Evolutionary conservation across 2,797 vertebrate genomes (phyloP), one percentile per base, ranked within the genome.

Genomic region (Nyctalus aviator): DNA sequence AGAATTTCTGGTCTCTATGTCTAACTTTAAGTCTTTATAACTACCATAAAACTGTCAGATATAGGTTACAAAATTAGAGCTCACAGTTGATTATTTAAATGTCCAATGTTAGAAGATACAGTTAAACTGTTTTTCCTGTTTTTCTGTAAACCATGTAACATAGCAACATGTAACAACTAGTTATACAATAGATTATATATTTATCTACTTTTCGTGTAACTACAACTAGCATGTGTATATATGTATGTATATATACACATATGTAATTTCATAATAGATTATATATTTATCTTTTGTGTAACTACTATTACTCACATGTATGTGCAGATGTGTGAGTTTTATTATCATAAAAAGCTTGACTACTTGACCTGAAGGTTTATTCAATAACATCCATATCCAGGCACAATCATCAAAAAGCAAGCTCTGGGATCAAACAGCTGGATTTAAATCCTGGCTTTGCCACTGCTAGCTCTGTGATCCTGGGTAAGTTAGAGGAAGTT

Each of bases 131-230:
- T 75, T 69, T 71, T 44, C 12, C 73, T 77, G 2, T 89, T 50
- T 76, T 75, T 81, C 71, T 86, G 90, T 46, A 95, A 93, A 75
- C 48, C 21, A 53, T 27, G 23, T 83, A 85, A 95, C 50, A 76
- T 8, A 81, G 35, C 15, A 71, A 48, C 21, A 46, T 35, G 18
- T 27, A 89, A 78, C 53, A 92, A 72, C 32, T 59, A 76, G 18
- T 50, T 75, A 87, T 21, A 83, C n/a, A 82, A 62, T 9, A 83
- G 25, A 84, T 44, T n/a, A 82, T 37, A 50, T 55, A 62, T 62
- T 25, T 55, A 78, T 37, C 50, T 77, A 9, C 23, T 20, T 76
- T 76, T 50, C 50, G 46, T 76, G 46, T 76, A 53, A 76, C 9
- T 75, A 21, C 27, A 48, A n/a, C 73, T 35, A 55, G n/a, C 69